Evolutionary conservation across 1,140 invertebrate genomes (phyloP).

Genomic region (Antheraea mylitta): DNA sequence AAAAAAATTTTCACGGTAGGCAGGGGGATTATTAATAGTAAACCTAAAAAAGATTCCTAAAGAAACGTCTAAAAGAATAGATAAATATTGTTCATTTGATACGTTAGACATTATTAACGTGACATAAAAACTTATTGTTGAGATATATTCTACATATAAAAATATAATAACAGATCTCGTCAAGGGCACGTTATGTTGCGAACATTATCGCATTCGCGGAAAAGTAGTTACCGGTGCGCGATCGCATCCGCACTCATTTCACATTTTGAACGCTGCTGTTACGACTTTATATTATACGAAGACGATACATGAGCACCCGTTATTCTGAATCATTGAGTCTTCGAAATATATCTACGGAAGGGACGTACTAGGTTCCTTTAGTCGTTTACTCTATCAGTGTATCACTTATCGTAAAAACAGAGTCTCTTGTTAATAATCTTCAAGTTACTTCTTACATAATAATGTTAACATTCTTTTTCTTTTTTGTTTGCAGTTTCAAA

Average conservation of each 20-base stretch:
- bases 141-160: not conserved
- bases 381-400: not conserved
- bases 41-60: too few relatives aligned
- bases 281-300: slow-evolving; percentile 16
- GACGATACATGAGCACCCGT: slow-evolving; percentile 30
- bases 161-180: slow-evolving; percentile 3
- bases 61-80: too few relatives aligned
- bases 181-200: slow-evolving; percentile 4
- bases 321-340: slow-evolving; percentile 52
- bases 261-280: slow-evolving; percentile 36
- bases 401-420: not conserved
- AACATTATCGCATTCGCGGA: slow-evolving; percentile 63
- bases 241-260: slow-evolving; percentile 56
- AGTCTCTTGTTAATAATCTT: too few relatives aligned
- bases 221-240: slow-evolving; percentile 72
- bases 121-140: not conserved
- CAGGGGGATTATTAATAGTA: too few relatives aligned
- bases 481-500: slow-evolving; percentile 41
- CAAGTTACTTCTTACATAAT: not conserved
- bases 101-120: too few relatives aligned
- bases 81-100: too few relatives aligned
- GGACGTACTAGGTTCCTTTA: slow-evolving; percentile 18
- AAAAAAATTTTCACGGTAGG: too few relatives aligned
- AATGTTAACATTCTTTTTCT: not conserved
- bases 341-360: slow-evolving; percentile 27